These are phyloP conservation scores for Acanthosepion esculentum DNA, from an alignment of 2,888 invertebrate species.

Conservation along the genomic window DNA sequence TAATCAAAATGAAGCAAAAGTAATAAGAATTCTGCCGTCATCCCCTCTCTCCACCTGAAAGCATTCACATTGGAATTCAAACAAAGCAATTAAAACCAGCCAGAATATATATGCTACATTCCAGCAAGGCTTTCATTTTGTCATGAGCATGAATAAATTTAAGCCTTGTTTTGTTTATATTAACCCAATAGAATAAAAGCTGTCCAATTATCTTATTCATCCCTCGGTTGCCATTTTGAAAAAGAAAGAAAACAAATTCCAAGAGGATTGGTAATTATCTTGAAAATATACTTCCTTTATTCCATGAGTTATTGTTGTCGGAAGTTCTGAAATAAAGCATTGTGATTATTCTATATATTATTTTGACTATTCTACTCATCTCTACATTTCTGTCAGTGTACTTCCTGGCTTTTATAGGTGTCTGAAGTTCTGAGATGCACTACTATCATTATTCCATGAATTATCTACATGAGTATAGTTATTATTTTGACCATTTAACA, in stretches of 20 bases:
- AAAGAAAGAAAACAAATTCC: neutral
- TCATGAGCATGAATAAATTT: neutral
- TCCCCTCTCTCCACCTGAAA: neutral
- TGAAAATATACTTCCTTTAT: neutral
- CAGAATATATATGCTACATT: neutral
- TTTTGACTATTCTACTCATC: neutral
- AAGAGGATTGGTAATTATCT: neutral
- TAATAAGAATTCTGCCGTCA: neutral
- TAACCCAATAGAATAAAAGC: neutral
- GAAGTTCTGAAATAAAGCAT: neutral
- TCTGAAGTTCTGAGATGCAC: no score
- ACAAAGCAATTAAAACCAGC: neutral
- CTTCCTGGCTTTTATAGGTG: neutral
- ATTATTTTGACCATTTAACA: no score
- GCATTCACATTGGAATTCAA: constrained; percentile 16
- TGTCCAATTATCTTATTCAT: constrained; percentile 21
- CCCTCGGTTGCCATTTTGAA: neutral
- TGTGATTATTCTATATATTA: neutral
- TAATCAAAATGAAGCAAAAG: neutral
- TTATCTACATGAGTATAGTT: no score
- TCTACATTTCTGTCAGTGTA: neutral
- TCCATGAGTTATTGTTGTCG: neutral
- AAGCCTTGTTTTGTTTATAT: neutral
- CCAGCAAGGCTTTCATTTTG: neutral
- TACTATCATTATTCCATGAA: no score